Evolutionary conservation across 35 echinoderm and acorn worm genomes (phyloP).

Genomic region (Apostichopus californicus): DNA sequence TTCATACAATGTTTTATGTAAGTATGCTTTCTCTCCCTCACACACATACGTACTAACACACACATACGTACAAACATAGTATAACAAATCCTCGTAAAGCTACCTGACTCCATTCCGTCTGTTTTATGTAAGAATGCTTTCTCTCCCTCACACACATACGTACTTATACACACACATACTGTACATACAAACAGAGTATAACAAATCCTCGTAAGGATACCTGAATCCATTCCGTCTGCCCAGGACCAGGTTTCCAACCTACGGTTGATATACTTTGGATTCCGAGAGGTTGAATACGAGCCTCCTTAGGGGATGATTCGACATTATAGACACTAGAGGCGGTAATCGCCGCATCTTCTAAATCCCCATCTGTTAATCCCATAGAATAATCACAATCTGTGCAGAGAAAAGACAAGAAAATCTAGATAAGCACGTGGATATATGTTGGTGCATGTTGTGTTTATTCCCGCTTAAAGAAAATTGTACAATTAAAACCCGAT

Average conservation of each 20-base stretch:
- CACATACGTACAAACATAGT: no score
- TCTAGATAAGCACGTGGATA: neutral
- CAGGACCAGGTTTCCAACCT: neutral
- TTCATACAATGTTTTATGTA: no score
- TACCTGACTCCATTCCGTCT: no score
- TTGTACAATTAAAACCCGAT: no score
- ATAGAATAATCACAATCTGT: conserved; percentile 20
- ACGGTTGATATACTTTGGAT: neutral
- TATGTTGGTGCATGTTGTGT: neutral
- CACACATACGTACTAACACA: no score
- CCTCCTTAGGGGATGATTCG: neutral
- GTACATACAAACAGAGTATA: no score
- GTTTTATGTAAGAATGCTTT: no score
- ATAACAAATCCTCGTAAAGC: no score
- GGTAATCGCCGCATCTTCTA: neutral
- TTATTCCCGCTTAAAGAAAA: no score
- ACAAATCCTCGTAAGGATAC: neutral
- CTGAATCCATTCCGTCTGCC: neutral
- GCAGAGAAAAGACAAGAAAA: neutral
- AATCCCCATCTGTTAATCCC: neutral
- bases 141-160: no score
- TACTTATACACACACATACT: no score
- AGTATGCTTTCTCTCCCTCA: no score
- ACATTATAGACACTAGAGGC: neutral
- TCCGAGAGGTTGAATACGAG: conserved; percentile 13